Percentiles rank a stretch among this genome's conserved stretches.
These are phyloP conservation scores for Vombatus ursinus DNA, from an alignment of 2,113 vertebrate species.

Conservation along the genomic window DNA sequence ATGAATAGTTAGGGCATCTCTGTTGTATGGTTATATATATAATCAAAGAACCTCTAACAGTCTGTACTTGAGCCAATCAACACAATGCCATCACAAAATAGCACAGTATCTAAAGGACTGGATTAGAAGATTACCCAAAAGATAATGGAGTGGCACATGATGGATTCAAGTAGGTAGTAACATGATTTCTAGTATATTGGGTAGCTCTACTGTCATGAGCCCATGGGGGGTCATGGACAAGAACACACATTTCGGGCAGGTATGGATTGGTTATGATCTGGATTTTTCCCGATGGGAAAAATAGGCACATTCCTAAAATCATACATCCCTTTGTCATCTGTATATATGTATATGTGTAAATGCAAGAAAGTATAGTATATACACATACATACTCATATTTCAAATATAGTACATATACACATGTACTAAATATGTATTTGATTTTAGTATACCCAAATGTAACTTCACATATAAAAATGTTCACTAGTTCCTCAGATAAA, in stretches of 20 bases:
- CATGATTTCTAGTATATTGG: neutral
- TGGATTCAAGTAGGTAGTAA: neutral
- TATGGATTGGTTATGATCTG: neutral
- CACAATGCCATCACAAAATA: neutral
- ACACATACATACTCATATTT: too few species aligned
- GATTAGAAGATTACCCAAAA: neutral
- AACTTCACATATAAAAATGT: neutral
- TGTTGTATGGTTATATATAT: neutral
- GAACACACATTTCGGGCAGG: neutral
- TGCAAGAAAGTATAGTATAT: neutral
- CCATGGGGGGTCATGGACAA: neutral
- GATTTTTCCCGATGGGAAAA: neutral
- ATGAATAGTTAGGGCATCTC: neutral
- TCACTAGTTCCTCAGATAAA: neutral
- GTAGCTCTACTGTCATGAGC: neutral
- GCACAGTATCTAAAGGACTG: neutral
- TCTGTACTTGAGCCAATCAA: neutral
- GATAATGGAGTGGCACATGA: neutral
- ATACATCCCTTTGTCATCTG: neutral
- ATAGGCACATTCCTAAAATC: neutral
- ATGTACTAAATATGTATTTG: neutral
- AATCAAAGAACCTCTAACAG: neutral
- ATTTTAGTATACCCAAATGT: neutral
- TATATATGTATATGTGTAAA: neutral
- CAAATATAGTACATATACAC: neutral